phyloP scores from a whole-genome alignment of 2,113 vertebrate genomes.

The Otis tarda region DNA sequence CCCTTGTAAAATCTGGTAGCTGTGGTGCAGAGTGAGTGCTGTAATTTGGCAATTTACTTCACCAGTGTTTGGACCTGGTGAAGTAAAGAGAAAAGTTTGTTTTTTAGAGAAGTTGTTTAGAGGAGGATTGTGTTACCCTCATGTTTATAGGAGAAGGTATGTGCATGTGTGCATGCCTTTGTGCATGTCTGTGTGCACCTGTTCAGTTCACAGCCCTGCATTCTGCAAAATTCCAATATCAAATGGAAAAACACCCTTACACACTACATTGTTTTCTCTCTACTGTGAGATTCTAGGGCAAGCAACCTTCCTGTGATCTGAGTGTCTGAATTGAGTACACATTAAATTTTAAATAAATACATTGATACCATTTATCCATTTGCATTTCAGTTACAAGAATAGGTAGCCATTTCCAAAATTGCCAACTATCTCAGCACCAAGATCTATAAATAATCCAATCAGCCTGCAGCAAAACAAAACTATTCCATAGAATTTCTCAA shows the following conservation, averaged over 20 bases:
- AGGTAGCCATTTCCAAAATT: background rate
- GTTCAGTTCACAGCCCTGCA: background rate
- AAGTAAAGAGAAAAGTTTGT: background rate
- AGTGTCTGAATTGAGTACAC: background rate
- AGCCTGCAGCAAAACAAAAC: background rate
- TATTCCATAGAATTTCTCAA: background rate
- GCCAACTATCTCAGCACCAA: background rate
- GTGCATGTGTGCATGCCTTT: background rate
- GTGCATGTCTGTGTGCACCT: fast-evolving
- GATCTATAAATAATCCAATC: background rate
- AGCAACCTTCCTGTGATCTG: slow-evolving; percentile 1
- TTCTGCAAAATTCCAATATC: slow-evolving; percentile 6
- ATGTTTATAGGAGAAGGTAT: background rate
- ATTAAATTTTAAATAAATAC: background rate
- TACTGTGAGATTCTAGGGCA: background rate
- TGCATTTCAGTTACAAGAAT: background rate
- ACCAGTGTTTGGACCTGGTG: slow-evolving; percentile 28
- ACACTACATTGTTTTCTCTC: background rate
- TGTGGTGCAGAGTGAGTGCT: slow-evolving; percentile 64
- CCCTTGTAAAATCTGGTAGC: slow-evolving; percentile 74
- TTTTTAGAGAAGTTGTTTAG: slow-evolving; percentile 23
- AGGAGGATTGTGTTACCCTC: background rate
- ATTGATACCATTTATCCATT: background rate
- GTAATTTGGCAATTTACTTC: slow-evolving; percentile 70
- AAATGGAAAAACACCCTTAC: background rate